A percentile compares a stretch with the other conserved stretches of the same genome.
Evolutionary conservation across 1,140 invertebrate genomes (phyloP).

Genomic region (Heliconius hermathena): DNA sequence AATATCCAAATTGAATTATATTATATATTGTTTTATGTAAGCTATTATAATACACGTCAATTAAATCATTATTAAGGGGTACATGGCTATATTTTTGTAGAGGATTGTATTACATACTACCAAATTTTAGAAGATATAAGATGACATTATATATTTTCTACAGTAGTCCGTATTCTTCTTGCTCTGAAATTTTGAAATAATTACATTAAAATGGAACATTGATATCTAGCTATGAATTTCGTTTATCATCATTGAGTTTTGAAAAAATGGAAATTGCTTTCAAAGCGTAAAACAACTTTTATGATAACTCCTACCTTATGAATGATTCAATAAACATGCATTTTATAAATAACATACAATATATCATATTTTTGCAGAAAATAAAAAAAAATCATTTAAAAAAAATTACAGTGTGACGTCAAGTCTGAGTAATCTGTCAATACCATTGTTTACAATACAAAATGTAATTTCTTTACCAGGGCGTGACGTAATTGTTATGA

Average conservation of each 20-base stretch:
- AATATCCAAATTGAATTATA: background rate
- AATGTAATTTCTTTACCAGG: no score
- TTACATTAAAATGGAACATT: background rate
- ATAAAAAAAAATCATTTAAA: no score
- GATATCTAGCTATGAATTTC: background rate
- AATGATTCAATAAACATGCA: no score
- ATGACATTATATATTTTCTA: conserved; percentile 24
- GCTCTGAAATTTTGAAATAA: conserved; percentile 15
- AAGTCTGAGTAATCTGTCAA: no score
- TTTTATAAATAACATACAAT: no score
- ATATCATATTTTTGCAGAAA: no score
- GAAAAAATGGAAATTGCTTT: background rate
- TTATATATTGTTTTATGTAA: background rate
- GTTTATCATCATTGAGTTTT: background rate
- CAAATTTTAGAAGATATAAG: conserved; percentile 24
- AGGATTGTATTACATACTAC: conserved; percentile 16
- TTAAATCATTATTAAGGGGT: background rate
- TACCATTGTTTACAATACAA: no score
- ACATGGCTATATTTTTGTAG: conserved; percentile 15
- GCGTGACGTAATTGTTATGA: no score
- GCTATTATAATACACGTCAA: background rate
- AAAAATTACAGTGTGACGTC: no score
- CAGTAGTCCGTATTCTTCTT: background rate
- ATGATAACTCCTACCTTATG: no score
- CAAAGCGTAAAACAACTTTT: background rate